These are phyloP conservation scores for Myiagra hebetior DNA, from an alignment of 2,113 vertebrate species.

Conservation along the genomic window DNA sequence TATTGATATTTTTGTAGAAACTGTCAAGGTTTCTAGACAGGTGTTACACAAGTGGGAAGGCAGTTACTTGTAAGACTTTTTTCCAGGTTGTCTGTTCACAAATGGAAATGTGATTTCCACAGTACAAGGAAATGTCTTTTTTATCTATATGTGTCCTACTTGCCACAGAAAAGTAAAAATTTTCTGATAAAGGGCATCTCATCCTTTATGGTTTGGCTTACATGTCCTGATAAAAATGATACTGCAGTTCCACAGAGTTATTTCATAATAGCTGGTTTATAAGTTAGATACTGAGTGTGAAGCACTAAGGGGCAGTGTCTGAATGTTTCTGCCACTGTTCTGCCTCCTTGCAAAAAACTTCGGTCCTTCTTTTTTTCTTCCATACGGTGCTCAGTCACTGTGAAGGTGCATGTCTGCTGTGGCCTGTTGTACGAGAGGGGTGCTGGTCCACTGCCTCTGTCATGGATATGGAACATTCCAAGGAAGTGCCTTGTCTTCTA, in stretches of 20 bases:
- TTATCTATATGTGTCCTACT: fast-evolving
- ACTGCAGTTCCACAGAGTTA: background rate
- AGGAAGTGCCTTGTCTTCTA: background rate
- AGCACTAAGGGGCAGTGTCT: background rate
- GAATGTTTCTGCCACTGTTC: background rate
- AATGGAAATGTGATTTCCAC: background rate
- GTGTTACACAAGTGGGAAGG: background rate
- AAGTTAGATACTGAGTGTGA: fast-evolving
- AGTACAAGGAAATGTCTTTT: background rate
- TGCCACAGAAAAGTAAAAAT: background rate
- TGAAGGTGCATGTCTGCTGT: fast-evolving
- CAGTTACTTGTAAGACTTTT: background rate
- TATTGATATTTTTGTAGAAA: background rate
- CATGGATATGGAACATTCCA: fast-evolving
- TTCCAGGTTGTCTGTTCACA: background rate
- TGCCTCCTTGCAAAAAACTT: background rate
- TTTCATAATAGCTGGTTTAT: background rate
- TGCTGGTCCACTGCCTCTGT: background rate
- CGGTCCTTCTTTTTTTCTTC: background rate
- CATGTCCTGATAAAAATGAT: background rate
- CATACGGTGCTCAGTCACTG: background rate
- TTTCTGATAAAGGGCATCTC: background rate
- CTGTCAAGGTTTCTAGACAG: background rate
- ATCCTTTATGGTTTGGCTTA: background rate
- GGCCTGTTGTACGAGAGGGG: background rate